Conservation (phyloP, 2,113 vertebrate genomes). For the Alces alces region DNA sequence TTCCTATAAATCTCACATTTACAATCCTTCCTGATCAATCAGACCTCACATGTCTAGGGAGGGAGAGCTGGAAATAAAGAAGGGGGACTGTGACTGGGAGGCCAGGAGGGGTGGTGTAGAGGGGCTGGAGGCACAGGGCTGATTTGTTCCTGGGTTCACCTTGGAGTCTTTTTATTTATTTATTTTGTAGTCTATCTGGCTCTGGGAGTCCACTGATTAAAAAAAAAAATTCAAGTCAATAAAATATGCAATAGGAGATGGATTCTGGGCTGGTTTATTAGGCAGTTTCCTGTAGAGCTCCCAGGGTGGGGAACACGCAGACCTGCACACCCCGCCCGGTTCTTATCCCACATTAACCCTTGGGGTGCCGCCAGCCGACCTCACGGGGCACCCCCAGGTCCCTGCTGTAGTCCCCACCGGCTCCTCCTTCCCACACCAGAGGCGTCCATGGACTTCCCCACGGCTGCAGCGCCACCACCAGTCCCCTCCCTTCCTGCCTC, state of each 20-base stretch:
- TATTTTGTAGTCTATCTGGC: background rate
- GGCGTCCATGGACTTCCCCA: background rate
- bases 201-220: constrained; percentile 16
- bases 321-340: background rate
- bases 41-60: background rate
- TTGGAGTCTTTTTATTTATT: background rate
- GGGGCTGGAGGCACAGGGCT: background rate
- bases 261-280: background rate
- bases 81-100: accelerated
- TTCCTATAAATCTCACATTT: constrained; percentile 19
- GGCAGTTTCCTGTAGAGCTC: background rate
- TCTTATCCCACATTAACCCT: background rate
- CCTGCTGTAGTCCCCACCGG: background rate
- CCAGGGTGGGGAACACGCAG: background rate
- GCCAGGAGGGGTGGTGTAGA: background rate
- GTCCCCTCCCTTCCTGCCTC: background rate
- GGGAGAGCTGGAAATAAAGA: background rate
- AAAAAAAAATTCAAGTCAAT: constrained; percentile 36
- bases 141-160: constrained; percentile 17
- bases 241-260: constrained; percentile 17
- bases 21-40: constrained; percentile 14
- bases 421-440: background rate
- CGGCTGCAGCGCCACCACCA: accelerated
- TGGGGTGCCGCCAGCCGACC: accelerated
- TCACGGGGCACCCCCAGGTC: too few relatives aligned